A percentile compares a stretch with the other conserved stretches of the same genome.
phyloP scores from a whole-genome alignment of 2,113 vertebrate species.

The Aptenodytes patagonicus region DNA sequence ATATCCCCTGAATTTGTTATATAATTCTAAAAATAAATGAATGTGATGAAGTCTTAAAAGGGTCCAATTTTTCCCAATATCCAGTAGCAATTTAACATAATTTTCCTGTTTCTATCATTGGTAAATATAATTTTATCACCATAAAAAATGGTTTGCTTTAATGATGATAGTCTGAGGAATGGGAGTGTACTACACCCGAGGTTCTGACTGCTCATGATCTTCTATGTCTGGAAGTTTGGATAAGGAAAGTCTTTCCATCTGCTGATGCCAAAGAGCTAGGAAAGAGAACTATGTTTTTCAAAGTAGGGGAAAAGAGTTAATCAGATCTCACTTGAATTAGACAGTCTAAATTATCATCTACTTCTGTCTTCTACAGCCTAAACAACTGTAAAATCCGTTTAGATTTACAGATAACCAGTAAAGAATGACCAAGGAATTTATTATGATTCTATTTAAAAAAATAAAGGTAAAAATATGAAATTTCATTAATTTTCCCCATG shows the following conservation, averaged over 20 bases:
- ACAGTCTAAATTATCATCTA: neutral
- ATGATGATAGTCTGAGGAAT: neutral
- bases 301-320: neutral
- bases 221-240: neutral
- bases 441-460: neutral
- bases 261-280: neutral
- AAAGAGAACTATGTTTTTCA: neutral
- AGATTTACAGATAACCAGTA: neutral
- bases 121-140: neutral
- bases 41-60: neutral
- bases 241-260: neutral
- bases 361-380: neutral
- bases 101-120: neutral
- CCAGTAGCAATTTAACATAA: neutral
- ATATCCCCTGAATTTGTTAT: neutral
- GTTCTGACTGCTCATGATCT: neutral
- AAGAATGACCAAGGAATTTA: neutral
- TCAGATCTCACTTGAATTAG: neutral
- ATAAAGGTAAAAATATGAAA: neutral
- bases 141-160: neutral
- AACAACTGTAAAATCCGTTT: neutral
- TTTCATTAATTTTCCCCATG: neutral
- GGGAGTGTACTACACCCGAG: accelerated
- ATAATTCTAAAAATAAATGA: neutral
- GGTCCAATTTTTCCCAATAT: neutral